Evolutionary conservation across 2,888 invertebrate genomes (phyloP).

Genomic region (Psylliodes chrysocephalus): DNA sequence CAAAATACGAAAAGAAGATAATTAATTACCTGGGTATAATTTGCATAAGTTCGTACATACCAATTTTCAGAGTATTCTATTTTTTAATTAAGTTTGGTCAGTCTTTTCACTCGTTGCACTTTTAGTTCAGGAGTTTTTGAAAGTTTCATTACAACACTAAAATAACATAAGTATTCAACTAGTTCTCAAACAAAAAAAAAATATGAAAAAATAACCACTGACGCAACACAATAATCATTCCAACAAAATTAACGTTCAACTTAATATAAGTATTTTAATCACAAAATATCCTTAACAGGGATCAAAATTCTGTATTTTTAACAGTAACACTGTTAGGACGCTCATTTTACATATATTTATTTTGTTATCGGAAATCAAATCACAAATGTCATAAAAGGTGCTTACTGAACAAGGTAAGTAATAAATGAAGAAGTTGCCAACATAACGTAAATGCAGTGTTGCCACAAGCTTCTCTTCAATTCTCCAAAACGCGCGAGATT

Average conservation of each 20-base stretch:
- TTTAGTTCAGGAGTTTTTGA: neutral
- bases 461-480: no score
- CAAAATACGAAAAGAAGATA: neutral
- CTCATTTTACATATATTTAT: constrained; percentile 20
- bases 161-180: constrained; percentile 15
- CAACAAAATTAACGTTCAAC: constrained; percentile 4
- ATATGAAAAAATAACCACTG: constrained; percentile 24
- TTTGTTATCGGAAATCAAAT: constrained; percentile 17
- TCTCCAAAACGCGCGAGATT: no score
- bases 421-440: constrained; percentile 9
- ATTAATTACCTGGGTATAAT: neutral
- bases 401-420: constrained; percentile 5
- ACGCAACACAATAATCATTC: constrained; percentile 22
- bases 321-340: constrained; percentile 1
- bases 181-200: constrained; percentile 20
- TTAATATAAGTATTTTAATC: neutral
- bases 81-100: neutral
- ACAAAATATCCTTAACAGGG: constrained; percentile 2
- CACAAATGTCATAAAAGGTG: constrained; percentile 12
- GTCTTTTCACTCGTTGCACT: neutral
- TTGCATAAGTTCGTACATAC: neutral
- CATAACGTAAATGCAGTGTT: no score
- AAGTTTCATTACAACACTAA: neutral
- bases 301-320: constrained; percentile 5
- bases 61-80: neutral